Conservation (phyloP, 2,113 vertebrate genomes). For the Aptenodytes patagonicus region DNA sequence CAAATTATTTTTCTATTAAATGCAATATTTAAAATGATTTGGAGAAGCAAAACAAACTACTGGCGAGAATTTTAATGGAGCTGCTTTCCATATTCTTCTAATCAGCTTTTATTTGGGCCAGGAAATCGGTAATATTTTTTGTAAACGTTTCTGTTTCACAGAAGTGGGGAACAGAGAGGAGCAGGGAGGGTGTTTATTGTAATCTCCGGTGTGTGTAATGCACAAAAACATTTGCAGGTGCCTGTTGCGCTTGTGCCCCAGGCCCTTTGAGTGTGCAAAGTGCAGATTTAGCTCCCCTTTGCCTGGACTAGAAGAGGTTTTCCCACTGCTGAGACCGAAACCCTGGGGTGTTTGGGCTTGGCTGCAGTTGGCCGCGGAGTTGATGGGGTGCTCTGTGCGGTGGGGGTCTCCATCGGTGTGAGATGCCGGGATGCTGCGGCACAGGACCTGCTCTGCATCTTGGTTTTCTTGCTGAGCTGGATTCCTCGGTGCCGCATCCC, state of each 20-base stretch:
- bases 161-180: background rate
- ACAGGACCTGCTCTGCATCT: accelerated
- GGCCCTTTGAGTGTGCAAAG: background rate
- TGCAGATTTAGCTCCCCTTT: background rate
- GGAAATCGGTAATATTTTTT: background rate
- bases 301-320: background rate
- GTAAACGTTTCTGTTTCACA: background rate
- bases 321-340: background rate
- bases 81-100: conserved; percentile 48
- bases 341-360: background rate
- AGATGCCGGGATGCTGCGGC: background rate
- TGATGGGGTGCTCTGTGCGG: accelerated
- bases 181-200: background rate
- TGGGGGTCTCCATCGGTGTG: accelerated
- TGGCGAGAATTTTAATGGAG: conserved; percentile 53
- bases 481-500: background rate
- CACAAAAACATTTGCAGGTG: background rate
- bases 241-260: background rate
- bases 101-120: background rate
- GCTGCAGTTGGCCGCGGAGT: background rate
- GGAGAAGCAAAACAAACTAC: conserved; percentile 57
- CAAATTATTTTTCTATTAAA: conserved; percentile 73
- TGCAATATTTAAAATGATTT: conserved; percentile 63
- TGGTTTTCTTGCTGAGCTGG: background rate
- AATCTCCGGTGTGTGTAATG: accelerated